These are phyloP conservation scores for Archips xylosteana DNA, from an alignment of 2,888 invertebrate species.

Conservation along the genomic window DNA sequence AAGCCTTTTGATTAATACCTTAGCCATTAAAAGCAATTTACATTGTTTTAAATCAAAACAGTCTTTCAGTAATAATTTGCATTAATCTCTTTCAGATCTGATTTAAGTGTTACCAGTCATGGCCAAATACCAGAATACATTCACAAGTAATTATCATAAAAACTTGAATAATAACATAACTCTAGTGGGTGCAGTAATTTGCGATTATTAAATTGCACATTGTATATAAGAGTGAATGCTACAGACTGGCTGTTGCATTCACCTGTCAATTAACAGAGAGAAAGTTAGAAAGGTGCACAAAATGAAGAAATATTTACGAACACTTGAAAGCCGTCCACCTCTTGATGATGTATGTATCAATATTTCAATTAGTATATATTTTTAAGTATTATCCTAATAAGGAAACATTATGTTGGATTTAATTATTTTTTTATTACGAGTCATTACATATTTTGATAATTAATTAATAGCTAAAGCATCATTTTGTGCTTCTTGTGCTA, in stretches of 20 bases:
- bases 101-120: conserved; percentile 11
- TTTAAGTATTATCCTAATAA: neutral
- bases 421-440: conserved; percentile 23
- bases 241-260: conserved; percentile 14
- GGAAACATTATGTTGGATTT: neutral
- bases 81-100: neutral
- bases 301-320: conserved; percentile 36
- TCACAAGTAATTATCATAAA: conserved; percentile 28
- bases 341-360: conserved; percentile 25
- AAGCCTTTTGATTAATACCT: too few species aligned
- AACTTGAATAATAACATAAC: conserved; percentile 1
- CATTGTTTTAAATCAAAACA: neutral
- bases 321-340: neutral
- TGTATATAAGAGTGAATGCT: conserved; percentile 28
- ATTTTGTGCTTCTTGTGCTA: conserved; percentile 94
- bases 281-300: conserved; percentile 12
- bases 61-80: neutral
- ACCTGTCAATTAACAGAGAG: conserved; percentile 4
- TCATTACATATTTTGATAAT: conserved; percentile 46
- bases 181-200: conserved; percentile 5
- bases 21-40: neutral
- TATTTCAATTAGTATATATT: neutral
- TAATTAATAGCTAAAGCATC: conserved; percentile 91
- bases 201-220: conserved; percentile 24
- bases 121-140: conserved; percentile 20